phyloP scores from a whole-genome alignment of 2,888 invertebrate genomes.

The Parochlus steinenii region DNA sequence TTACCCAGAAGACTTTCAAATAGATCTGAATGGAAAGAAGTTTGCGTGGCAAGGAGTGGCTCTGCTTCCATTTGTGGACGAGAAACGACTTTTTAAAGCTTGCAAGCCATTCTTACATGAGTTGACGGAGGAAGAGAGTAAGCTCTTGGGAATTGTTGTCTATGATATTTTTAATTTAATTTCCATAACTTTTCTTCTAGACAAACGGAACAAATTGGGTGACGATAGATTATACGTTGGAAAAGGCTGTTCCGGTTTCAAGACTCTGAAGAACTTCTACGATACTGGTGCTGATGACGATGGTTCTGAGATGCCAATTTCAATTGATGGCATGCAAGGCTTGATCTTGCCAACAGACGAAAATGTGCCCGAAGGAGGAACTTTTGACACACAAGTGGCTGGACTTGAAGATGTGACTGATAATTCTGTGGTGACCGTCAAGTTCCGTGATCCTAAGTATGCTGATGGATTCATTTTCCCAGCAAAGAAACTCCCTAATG shows the following conservation, averaged over 20 bases:
- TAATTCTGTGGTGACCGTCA: conserved; percentile 46
- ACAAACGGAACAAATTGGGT: conserved; percentile 67
- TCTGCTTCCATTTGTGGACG: conserved; percentile 93
- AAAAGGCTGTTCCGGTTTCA: conserved; percentile 49
- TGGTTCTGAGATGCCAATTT: conserved; percentile 42
- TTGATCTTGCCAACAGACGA: conserved; percentile 55
- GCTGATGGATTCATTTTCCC: conserved; percentile 57
- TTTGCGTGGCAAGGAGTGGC: conserved; percentile 99
- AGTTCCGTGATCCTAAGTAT: conserved; percentile 67
- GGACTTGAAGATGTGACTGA: conserved; percentile 43
- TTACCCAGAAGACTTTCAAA: conserved; percentile 94
- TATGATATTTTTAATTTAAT: conserved; percentile 8
- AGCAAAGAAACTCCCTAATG: conserved; percentile 49
- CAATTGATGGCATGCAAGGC: conserved; percentile 72
- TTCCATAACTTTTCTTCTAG: no score
- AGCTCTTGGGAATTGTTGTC: conserved; percentile 20
- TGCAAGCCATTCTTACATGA: conserved; percentile 61
- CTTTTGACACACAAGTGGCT: conserved; percentile 50
- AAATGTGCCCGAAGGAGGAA: conserved; percentile 46
- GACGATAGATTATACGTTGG: conserved; percentile 81
- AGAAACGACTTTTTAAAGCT: conserved; percentile 69
- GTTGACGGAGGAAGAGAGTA: conserved; percentile 70
- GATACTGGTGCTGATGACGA: conserved; percentile 31
- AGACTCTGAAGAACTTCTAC: conserved; percentile 53
- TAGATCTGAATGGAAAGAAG: conserved; percentile 97